Base-by-base conservation (phyloP, 1,140 invertebrate genomes). In the Apis laboriosa region DNA sequence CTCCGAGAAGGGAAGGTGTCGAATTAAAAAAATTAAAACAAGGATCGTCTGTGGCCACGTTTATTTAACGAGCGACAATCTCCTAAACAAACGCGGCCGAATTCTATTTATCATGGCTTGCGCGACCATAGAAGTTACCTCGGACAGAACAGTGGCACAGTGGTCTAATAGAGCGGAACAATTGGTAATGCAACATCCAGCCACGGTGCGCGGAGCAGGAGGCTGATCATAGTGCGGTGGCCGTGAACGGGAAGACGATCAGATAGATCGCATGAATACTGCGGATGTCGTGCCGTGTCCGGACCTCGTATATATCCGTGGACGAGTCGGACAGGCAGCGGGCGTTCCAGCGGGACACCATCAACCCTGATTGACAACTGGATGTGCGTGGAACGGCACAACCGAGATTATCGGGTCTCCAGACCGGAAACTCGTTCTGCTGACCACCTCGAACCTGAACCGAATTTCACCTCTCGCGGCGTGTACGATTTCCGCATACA, bases 201-300 rank as follows among this genome's bases (percentile, higher is more conserved):
- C 78, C 68, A 77, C 60, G 77, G 80, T 34, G 3, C 49, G 60
- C 66, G 43, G 56, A 55, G 61, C 58, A 24, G 64, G 43, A 53
- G 34, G 4, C 61, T 74, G 84, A 88, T 88, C 86, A 68, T 85
- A 80, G 66, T 61, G 34, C 0, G 67, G 72, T 53, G 58, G 56
- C 60, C 83, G 84, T 73, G 86, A 85, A 88, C 87, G 84, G 87
- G 86, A 88, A 88, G 87, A 82, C 87, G 86, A 88, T 88, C 87
- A 85, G 86, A 88, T 88, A 88, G 86, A 88, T 88, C 86, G 86
- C 87, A 88, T 88, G 87, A 88, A 88, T 88, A 88, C 79, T 88
- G 78, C 86, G 87, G 87, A 88, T 88, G 87, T 88, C 87, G 87
- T 88, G 82, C 80, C 72, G 86, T 85, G 87, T 88, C 87, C 87